Base-by-base conservation (phyloP, 1,140 invertebrate genomes). In the Antheraea mylitta region DNA sequence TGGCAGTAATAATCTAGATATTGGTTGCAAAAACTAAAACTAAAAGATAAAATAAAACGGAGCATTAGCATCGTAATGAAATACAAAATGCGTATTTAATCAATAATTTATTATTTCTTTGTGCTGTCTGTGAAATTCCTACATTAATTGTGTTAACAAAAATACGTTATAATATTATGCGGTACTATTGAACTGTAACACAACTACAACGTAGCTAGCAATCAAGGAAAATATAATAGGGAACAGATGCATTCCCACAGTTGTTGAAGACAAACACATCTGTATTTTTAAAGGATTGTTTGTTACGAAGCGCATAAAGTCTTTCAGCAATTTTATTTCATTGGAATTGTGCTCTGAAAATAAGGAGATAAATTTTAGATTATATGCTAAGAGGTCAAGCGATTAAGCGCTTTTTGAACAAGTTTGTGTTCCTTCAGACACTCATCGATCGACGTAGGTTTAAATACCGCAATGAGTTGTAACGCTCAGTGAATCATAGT, bases 141-240 rank as follows among this genome's bases (percentile, higher is more conserved):
- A 6, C 45, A 16, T 53, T 16, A 53, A 16, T 53, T 48, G n/a
- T n/a, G n/a, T n/a, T n/a, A n/a, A n/a, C n/a, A n/a, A 42, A 0
- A 7, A 10, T 10, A 42, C 38, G 7, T 11, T 42, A 42, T 9
- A 22, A 61, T 13, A 9, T 30, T 10, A 61, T 11, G 16, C 11
- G 58, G 59, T 53, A 61, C 58, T 58, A 38, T 65, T 65, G 30
- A 70, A 70, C 13, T 70, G 68, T 37, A 70, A 37, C 9, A 66
- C 45, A 45, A 70, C 38, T 10, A 70, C 37, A 0, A 70, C 16
- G 19, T 70, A 66, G 18, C 58, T 60, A 16, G 58, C 58, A 45
- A 37, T 37, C 38, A 70, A 30, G 10, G 38, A 42, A 1, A 70
- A 18, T 0, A 70, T 22, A 0, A 36, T 18, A 13, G 68, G 63